Evolutionary conservation across 2,888 invertebrate genomes (phyloP).

Genomic region (Lamellibrachia satsuma): DNA sequence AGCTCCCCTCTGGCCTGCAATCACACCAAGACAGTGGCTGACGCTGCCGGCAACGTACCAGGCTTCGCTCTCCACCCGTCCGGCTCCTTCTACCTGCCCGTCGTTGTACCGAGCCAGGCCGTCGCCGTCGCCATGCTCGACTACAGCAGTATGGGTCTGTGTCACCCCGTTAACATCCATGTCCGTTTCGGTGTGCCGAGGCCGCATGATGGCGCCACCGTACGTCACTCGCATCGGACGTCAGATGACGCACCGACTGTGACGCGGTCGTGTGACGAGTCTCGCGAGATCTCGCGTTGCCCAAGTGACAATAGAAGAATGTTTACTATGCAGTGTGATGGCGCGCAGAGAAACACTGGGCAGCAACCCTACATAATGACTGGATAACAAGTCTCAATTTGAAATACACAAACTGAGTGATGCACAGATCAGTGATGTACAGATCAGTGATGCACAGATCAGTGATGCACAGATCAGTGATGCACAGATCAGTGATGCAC

Average conservation of each 20-base stretch:
- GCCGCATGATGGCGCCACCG: not conserved
- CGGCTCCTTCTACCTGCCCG: constrained; percentile 87
- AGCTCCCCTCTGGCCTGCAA: not conserved
- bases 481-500: too few species aligned
- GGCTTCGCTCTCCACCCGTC: constrained; percentile 90
- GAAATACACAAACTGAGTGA: not conserved
- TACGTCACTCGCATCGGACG: not conserved
- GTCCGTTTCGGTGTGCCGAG: constrained; percentile 56
- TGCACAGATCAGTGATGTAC: not conserved
- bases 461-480: not conserved
- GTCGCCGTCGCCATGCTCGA: constrained; percentile 45
- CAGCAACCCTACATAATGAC: not conserved
- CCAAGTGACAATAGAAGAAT: not conserved
- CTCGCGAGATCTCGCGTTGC: not conserved
- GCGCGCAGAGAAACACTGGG: not conserved
- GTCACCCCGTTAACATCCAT: constrained; percentile 61
- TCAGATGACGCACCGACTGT: not conserved
- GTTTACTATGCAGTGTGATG: not conserved
- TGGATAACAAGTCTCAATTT: not conserved
- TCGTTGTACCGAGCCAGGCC: constrained; percentile 64
- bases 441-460: not conserved
- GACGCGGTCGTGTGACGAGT: not conserved
- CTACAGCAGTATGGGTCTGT: constrained; percentile 39
- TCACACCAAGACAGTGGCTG: not conserved
- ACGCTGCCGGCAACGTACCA: constrained; percentile 72